Conservation (phyloP, 2,797 vertebrate species). For the Gambusia yucatana region DNA sequence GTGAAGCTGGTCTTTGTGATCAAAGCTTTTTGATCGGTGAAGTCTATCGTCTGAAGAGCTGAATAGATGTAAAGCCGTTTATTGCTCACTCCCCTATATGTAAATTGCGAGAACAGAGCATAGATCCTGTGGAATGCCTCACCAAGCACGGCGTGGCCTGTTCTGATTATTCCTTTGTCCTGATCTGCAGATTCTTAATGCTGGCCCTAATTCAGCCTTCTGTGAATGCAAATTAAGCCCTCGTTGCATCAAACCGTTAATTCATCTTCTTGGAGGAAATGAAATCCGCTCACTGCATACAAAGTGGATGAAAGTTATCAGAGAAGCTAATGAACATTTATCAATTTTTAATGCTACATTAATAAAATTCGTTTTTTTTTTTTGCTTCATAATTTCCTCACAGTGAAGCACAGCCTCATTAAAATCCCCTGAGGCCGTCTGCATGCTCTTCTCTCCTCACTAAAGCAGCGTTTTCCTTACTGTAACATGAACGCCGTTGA, state of each 20-base stretch:
- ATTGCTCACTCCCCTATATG: neutral
- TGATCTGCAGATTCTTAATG: slow-evolving; percentile 27
- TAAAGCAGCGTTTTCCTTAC: slow-evolving; percentile 15
- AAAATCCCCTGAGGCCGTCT: slow-evolving; percentile 42
- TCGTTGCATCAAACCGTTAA: slow-evolving; percentile 39
- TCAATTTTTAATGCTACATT: slow-evolving; percentile 78
- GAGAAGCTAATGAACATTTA: slow-evolving; percentile 70
- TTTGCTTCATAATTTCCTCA: slow-evolving; percentile 64
- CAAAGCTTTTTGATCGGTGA: neutral
- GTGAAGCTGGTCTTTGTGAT: neutral
- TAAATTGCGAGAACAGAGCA: neutral
- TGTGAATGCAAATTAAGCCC: slow-evolving; percentile 34
- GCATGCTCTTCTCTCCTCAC: slow-evolving; percentile 51
- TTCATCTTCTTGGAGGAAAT: slow-evolving; percentile 56
- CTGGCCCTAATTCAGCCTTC: slow-evolving; percentile 34
- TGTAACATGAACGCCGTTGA: neutral
- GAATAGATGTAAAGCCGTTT: neutral
- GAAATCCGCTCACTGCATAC: slow-evolving; percentile 48
- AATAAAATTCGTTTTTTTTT: slow-evolving; percentile 54
- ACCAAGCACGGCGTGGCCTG: neutral
- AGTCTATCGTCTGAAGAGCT: neutral
- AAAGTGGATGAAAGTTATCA: slow-evolving; percentile 68
- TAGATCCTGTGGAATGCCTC: neutral
- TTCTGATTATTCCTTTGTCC: slow-evolving; percentile 2
- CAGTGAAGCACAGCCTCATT: slow-evolving; percentile 39